Evolutionary conservation across 2,113 vertebrate genomes (phyloP), one percentile per base, ranked within the genome.

Genomic region (Parus major): DNA sequence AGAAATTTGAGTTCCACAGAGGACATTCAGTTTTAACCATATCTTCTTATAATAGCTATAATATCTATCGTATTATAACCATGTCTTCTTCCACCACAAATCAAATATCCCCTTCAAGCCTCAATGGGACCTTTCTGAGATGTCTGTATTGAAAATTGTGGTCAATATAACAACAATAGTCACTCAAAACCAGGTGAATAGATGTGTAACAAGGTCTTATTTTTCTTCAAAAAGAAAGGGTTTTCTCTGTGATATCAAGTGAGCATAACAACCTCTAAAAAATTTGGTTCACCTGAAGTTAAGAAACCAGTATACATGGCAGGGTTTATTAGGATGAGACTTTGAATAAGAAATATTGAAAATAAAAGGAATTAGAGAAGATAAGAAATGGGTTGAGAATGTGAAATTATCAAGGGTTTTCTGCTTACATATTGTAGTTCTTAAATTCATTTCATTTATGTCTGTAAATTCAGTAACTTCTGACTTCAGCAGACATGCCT

Each of bases 151-250:
- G 15, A 4, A 39, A 63, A 53, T 28, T 53, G 41, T 24, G 15
- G 23, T 7, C 24, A 70, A 23, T 27, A 23, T 4, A 12, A 33
- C 0, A 0, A 17, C 0, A 0, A 33, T 19, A 2, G 27, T 33
- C 14, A 60, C 22, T 68, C 2, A 28, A 63, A 33, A 20, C 11
- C 29, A 39, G 18, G 44, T 6, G 27, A 88, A 29, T 7, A 47
- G 12, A 79, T 42, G 7, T 25, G 9, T 7, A 69, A 20, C 3
- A 44, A 44, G 17, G 5, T 28, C 64, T 27, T 25, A 46, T 44
- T 57, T 65, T 73, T 12, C 17, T 27, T 47, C 9, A 28, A 60
- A n/a, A 60, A 60, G 10, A 35, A 16, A 4, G 5, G 0, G 0
- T 24, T 82, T 78, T 53, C 14, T 59, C 4, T 39, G 8, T 55